A percentile compares a stretch with the other conserved stretches of the same genome.
phyloP scores from a whole-genome alignment of 2,797 vertebrate species.

The Jordanella pulchra region DNA sequence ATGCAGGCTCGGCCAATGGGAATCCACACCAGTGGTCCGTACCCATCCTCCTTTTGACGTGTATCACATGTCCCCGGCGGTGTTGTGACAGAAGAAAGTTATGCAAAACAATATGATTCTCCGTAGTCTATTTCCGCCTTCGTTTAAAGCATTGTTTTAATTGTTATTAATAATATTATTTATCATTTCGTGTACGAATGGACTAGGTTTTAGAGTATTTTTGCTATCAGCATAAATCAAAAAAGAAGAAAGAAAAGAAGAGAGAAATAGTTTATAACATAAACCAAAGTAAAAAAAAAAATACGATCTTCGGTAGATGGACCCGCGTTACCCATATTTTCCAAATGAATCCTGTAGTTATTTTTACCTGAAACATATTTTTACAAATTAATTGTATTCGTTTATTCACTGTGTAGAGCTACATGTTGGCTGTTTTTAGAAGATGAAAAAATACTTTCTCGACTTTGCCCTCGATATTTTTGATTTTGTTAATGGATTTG shows the following conservation, averaged over 20 bases:
- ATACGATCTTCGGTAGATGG: too few species aligned
- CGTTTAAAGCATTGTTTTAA: background rate
- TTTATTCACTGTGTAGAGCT: background rate
- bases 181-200: background rate
- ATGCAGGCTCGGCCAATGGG: constrained; percentile 78
- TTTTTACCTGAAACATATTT: background rate
- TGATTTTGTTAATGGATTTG: background rate
- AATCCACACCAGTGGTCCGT: constrained; percentile 66
- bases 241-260: too few species aligned
- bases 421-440: background rate
- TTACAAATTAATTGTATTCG: background rate
- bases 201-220: too few species aligned
- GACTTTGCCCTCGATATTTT: background rate
- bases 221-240: too few species aligned
- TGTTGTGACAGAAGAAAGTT: constrained; percentile 64
- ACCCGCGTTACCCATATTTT: background rate
- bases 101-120: constrained; percentile 27
- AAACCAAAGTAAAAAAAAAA: too few species aligned
- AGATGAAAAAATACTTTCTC: background rate
- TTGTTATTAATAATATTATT: background rate
- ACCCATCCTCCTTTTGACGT: constrained; percentile 76
- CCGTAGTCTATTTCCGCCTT: constrained; percentile 44
- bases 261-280: too few species aligned
- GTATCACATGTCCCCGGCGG: constrained; percentile 78
- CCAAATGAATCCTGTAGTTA: too few species aligned